Evolutionary conservation across 53 echinoderm and acorn worm species (phyloP).

Genomic region (Crossaster papposus): DNA sequence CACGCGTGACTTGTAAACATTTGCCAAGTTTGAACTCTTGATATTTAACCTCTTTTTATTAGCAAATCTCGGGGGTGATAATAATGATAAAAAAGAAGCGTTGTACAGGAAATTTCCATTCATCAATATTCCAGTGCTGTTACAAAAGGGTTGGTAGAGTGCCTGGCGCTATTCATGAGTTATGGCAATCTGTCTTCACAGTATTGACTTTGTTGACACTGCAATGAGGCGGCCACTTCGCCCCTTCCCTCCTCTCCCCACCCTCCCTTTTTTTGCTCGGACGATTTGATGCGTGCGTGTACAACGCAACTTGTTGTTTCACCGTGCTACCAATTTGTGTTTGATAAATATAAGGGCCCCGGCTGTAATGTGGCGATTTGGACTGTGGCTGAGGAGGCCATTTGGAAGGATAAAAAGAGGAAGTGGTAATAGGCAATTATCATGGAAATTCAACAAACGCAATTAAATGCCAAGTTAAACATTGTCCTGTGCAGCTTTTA

Average conservation of each 20-base stretch:
- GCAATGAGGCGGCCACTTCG: background rate
- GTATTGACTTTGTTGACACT: slow-evolving; percentile 19
- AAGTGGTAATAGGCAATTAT: background rate
- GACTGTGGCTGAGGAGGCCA: background rate
- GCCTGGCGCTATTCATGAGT: slow-evolving; percentile 15
- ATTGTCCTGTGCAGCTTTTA: background rate
- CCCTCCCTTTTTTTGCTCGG: background rate
- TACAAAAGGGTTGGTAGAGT: background rate
- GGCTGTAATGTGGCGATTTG: background rate
- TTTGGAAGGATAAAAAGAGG: background rate
- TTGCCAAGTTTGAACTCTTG: slow-evolving; percentile 41
- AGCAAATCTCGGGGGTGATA: slow-evolving; percentile 1
- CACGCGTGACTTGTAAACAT: slow-evolving; percentile 37
- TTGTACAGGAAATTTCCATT: background rate
- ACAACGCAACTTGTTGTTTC: background rate
- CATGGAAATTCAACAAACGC: background rate
- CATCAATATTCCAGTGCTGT: slow-evolving; percentile 49
- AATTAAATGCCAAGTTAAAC: background rate
- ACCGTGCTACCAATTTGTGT: background rate
- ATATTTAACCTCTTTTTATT: slow-evolving; percentile 46
- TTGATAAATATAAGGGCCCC: background rate
- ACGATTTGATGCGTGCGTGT: background rate
- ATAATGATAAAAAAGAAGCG: background rate
- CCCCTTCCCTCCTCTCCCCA: too few relatives aligned
- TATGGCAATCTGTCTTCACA: slow-evolving; percentile 32